A percentile compares a stretch with the other conserved stretches of the same genome.
Conservation (phyloP, 2,113 vertebrate species). For the Actenoides lindsayi region DNA sequence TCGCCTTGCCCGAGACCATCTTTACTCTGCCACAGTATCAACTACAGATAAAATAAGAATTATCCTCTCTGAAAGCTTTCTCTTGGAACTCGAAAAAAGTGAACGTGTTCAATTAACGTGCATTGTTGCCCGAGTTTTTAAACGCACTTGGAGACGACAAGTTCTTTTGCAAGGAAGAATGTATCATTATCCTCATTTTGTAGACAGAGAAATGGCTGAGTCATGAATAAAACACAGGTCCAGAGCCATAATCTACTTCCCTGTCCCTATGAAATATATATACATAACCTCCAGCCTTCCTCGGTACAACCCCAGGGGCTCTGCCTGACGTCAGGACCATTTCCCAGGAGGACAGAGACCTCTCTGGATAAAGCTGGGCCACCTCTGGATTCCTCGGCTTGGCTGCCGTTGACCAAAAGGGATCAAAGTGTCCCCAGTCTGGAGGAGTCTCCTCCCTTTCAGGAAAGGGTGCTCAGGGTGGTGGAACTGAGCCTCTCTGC, state of each 20-base stretch:
- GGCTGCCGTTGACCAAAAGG: background rate
- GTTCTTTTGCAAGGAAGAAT: constrained; percentile 17
- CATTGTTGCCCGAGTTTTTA: background rate
- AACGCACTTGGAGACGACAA: background rate
- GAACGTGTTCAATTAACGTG: background rate
- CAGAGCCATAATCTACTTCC: background rate
- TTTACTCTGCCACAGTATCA: background rate
- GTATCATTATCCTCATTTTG: background rate
- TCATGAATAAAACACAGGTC: background rate
- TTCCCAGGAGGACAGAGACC: background rate
- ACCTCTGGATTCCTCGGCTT: background rate
- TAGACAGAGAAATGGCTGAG: background rate
- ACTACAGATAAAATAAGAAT: background rate
- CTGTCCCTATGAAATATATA: background rate
- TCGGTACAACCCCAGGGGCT: background rate
- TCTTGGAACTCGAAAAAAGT: background rate
- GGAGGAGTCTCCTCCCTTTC: accelerated
- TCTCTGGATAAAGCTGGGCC: background rate
- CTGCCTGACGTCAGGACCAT: background rate
- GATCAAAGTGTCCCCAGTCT: background rate
- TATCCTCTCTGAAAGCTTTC: background rate
- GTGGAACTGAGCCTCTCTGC: background rate
- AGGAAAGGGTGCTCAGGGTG: background rate
- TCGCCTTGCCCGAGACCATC: background rate
- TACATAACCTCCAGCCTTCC: background rate